A percentile compares a stretch with the other conserved stretches of the same genome.
Conservation (phyloP, 37 sponge, comb jelly and placozoan species). For the Cliona cf. orientalis region DNA sequence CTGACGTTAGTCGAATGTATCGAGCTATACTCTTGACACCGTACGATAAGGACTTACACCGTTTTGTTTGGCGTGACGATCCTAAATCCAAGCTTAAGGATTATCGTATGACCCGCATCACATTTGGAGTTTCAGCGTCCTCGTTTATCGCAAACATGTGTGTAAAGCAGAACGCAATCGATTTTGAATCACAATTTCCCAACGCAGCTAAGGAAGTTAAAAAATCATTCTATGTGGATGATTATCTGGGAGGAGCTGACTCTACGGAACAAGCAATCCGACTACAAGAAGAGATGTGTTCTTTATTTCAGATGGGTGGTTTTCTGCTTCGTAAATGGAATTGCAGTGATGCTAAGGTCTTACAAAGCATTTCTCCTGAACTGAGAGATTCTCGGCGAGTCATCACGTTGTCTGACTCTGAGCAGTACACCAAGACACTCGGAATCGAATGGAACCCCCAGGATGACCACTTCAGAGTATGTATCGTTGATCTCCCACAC, state of each 20-base stretch:
- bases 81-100: not conserved
- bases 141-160: conserved; percentile 38
- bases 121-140: no score
- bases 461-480: conserved; percentile 10
- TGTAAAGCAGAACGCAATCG: conserved; percentile 36
- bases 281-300: not conserved
- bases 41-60: conserved; percentile 23
- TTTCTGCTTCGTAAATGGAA: conserved; percentile 32
- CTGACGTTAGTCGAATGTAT: conserved; percentile 47
- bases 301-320: not conserved
- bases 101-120: conserved; percentile 37
- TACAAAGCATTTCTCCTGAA: conserved; percentile 9
- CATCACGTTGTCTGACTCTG: not conserved
- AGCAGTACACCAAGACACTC: conserved; percentile 18
- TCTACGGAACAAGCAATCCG: not conserved
- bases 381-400: not conserved
- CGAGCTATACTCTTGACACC: conserved; percentile 14
- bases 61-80: conserved; percentile 36
- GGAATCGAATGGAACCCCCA: conserved; percentile 32
- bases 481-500: not conserved
- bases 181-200: no score
- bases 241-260: conserved; percentile 28
- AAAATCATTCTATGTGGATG: no score
- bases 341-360: conserved; percentile 19
- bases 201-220: no score